A percentile compares a stretch with the other conserved stretches of the same genome.
Conservation (phyloP, 1,140 invertebrate species). For the Lepidurus arcticus region DNA sequence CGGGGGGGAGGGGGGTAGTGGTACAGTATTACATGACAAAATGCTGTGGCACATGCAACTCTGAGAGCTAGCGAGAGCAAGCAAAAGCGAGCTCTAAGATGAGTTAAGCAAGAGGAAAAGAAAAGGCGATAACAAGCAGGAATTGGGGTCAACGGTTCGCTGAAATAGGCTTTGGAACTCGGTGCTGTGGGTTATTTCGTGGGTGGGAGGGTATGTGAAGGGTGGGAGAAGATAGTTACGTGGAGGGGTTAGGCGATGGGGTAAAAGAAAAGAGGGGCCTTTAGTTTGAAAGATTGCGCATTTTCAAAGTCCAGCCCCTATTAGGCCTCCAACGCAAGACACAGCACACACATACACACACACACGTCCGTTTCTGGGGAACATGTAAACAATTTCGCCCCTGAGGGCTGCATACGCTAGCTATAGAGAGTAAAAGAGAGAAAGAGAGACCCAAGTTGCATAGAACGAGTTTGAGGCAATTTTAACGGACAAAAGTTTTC, state of each 20-base stretch:
- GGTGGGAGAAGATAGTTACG: conserved; percentile 10
- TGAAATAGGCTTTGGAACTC: background rate
- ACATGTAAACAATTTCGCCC: conserved; percentile 15
- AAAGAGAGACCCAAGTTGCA: background rate
- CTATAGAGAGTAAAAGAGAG: background rate
- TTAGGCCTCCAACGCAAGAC: conserved; percentile 9
- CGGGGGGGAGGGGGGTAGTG: too few relatives aligned
- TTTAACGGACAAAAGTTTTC: conserved; percentile 13
- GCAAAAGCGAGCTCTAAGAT: background rate
- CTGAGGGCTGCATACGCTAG: background rate
- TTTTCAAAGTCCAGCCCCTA: conserved; percentile 9
- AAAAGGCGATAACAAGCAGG: conserved; percentile 21
- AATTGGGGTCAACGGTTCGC: conserved; percentile 18
- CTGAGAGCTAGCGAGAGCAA: background rate
- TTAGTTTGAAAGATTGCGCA: conserved; percentile 3
- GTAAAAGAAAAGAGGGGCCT: conserved; percentile 11
- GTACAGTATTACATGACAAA: too few relatives aligned
- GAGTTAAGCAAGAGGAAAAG: conserved; percentile 5
- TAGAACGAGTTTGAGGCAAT: conserved; percentile 1
- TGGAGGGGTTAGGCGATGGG: background rate
- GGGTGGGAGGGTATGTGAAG: conserved; percentile 8
- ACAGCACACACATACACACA: background rate
- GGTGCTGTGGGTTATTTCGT: conserved; percentile 13
- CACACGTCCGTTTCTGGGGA: conserved; percentile 17
- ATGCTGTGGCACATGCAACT: too few relatives aligned